phyloP scores from a whole-genome alignment of 2,888 invertebrate species.

The Allolobophora icterica region DNA sequence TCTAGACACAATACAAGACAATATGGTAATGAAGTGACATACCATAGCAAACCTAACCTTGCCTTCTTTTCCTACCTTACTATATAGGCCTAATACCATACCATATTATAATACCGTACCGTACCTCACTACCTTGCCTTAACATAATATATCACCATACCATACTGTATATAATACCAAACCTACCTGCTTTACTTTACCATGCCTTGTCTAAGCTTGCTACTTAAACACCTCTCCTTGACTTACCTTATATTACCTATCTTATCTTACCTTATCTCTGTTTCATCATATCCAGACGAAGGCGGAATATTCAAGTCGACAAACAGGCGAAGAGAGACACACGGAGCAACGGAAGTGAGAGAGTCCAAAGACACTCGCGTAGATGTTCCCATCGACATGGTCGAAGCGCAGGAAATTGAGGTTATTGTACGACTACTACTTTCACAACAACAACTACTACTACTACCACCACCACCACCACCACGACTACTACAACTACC shows the following conservation, averaged over 20 bases:
- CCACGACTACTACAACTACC: too few relatives aligned
- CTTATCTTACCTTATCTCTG: neutral
- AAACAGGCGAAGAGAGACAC: slow-evolving; percentile 28
- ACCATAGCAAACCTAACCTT: too few relatives aligned
- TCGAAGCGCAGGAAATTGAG: slow-evolving; percentile 32
- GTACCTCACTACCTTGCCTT: neutral
- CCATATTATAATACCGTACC: neutral
- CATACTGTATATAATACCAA: too few relatives aligned
- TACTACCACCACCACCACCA: too few relatives aligned
- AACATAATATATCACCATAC: too few relatives aligned
- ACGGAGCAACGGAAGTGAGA: slow-evolving; percentile 30
- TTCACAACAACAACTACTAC: too few relatives aligned
- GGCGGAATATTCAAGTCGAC: slow-evolving; percentile 41
- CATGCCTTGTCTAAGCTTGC: neutral
- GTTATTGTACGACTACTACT: neutral
- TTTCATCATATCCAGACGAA: slow-evolving; percentile 34
- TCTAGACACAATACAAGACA: too few relatives aligned
- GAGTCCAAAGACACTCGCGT: slow-evolving; percentile 28
- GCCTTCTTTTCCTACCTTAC: too few relatives aligned
- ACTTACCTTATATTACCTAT: too few relatives aligned
- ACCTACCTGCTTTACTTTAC: too few relatives aligned
- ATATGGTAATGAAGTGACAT: too few relatives aligned
- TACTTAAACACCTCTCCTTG: neutral
- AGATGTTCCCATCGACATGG: slow-evolving; percentile 38
- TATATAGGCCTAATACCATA: too few relatives aligned